phyloP scores from a whole-genome alignment of 30 jellyfish, hydroid and myxozoan species.

The Turritopsis dohrnii region DNA sequence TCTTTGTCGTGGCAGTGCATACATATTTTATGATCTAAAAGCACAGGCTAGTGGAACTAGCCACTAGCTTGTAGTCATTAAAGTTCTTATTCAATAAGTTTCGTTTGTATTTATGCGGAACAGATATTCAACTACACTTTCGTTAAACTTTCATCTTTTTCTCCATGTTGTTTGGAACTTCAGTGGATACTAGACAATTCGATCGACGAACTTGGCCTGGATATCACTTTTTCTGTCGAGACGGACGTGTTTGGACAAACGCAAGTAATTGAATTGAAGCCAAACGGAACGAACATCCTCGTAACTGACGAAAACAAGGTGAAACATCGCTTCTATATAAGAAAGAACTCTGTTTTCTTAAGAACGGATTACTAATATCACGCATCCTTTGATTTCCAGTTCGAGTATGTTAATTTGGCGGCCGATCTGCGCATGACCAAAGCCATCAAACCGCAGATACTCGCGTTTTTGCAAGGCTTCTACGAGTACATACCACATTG shows the following conservation, averaged over 20 bases:
- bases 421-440: constrained; percentile 89
- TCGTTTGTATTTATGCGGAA: no score
- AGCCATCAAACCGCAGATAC: constrained; percentile 83
- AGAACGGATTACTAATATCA: no score
- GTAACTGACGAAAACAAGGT: constrained; percentile 94
- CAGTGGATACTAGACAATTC: constrained; percentile 82
- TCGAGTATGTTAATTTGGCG: constrained; percentile 81
- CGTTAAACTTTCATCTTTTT: neutral
- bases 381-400: constrained; percentile 21
- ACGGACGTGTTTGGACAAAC: constrained; percentile 74
- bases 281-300: constrained; percentile 52
- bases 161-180: neutral
- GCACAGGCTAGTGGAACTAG: no score
- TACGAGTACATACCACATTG: constrained; percentile 81
- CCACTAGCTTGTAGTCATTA: no score
- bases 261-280: constrained; percentile 57
- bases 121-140: neutral
- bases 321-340: neutral
- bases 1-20: no score
- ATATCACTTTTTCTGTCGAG: constrained; percentile 83
- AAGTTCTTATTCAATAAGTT: no score
- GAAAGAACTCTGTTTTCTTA: neutral
- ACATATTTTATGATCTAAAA: no score
- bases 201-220: constrained; percentile 78
- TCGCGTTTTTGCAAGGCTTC: constrained; percentile 76